Conservation (phyloP, 2,888 invertebrate species). For the Allolobophora icterica region DNA sequence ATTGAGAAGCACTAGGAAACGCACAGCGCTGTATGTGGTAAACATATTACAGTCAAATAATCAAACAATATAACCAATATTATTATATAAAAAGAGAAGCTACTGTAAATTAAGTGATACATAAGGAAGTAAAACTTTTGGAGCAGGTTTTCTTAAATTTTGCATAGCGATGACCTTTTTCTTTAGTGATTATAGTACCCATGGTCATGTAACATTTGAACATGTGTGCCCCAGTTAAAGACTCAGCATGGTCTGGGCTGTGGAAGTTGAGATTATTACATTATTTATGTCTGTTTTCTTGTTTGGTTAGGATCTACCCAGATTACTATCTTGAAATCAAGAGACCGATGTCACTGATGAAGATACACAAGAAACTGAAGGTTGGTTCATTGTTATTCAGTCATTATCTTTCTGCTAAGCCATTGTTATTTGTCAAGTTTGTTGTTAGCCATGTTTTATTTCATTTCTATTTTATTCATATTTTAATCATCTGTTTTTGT, state of each 20-base stretch:
- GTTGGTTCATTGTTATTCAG: slow-evolving; percentile 51
- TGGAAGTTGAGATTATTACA: background rate
- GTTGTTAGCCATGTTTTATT: slow-evolving; percentile 13
- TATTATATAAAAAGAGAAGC: too few relatives aligned
- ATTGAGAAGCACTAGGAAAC: too few relatives aligned
- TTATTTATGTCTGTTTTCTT: background rate
- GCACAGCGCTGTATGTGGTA: too few relatives aligned
- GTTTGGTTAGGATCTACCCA: slow-evolving; percentile 79
- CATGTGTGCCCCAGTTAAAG: background rate
- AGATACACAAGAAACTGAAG: slow-evolving; percentile 74
- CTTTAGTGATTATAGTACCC: too few relatives aligned
- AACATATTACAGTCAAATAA: too few relatives aligned
- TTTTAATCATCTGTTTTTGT: background rate
- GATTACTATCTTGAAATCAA: slow-evolving; percentile 97
- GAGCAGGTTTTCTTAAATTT: too few relatives aligned
- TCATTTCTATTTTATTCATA: background rate
- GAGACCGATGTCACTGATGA: slow-evolving; percentile 89
- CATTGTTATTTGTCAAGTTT: background rate
- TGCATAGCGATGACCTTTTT: too few relatives aligned
- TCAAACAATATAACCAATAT: too few relatives aligned
- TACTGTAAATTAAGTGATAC: too few relatives aligned
- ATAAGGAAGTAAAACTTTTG: too few relatives aligned
- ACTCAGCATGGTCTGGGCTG: background rate
- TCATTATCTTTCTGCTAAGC: background rate
- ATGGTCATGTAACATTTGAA: too few relatives aligned